Evolutionary conservation across 2,888 invertebrate genomes (phyloP), one percentile per base, ranked within the genome.

Genomic region (Nysson spinosus): DNA sequence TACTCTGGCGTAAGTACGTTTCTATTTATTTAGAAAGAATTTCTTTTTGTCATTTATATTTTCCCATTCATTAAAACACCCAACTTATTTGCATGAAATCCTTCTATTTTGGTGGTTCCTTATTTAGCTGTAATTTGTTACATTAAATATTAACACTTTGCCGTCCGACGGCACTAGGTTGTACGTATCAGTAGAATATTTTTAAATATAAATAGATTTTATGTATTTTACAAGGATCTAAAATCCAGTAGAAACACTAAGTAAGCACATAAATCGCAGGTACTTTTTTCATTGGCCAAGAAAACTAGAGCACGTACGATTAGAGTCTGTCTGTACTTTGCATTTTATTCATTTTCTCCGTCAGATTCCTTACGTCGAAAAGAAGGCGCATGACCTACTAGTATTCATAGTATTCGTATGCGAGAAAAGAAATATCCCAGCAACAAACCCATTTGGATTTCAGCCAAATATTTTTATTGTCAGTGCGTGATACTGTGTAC

Each of bases 1-100:
- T 93, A 93, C 86, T 92, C 94, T 39, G 90, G 90, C 79, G 95
- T 95, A 88, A 92, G 93, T 90, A 63, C 62, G 54, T 58, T 63
- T 43, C 68, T 46, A 50, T 66, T 54, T 35, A 28, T 34, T 30
- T 43, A n/a, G 9, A n/a, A 16, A 16, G 7, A 14, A 14, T 12
- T 12, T 1, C 12, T 34, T 14, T 7, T 30, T 11, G 9, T 1
- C 9, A 7, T 24, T 24, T 9, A 24, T 7, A 24, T 24, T 9
- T 24, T 24, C 24, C 9, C 24, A 9, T 24, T 24, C 24, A 7
- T 24, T 24, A n/a, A n/a, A n/a, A n/a, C n/a, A n/a, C n/a, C 24
- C 24, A 24, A 24, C 24, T 2, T n/a, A n/a, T n/a, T n/a, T n/a
- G n/a, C 24, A 24, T 24, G 24, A 24, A 24, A 2, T 24, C 9